phyloP scores from a whole-genome alignment of 2,797 vertebrate genomes.

The Melanogrammus aeglefinus region DNA sequence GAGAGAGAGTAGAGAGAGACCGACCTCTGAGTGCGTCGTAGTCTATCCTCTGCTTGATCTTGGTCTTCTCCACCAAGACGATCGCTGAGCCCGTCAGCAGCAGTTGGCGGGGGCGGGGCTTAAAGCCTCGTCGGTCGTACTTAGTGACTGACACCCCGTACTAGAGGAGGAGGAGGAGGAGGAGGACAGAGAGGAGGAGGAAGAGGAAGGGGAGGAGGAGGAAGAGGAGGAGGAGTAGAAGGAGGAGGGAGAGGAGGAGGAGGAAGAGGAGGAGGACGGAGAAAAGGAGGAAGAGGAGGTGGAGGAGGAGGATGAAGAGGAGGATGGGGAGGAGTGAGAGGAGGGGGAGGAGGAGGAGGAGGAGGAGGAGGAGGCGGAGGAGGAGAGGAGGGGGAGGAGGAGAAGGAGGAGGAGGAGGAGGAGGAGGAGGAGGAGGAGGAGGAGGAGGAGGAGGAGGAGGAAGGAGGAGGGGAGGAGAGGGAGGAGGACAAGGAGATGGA shows the following conservation, averaged over 20 bases:
- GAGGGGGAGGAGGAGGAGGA: background rate
- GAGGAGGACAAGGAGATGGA: no score
- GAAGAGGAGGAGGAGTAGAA: background rate
- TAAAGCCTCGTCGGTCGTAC: slow-evolving; percentile 93
- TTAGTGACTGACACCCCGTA: slow-evolving; percentile 91
- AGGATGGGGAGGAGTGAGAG: no score
- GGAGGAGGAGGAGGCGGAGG: background rate
- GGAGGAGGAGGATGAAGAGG: no score
- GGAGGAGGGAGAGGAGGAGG: background rate
- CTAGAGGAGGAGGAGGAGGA: slow-evolving; percentile 54
- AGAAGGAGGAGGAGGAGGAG: background rate
- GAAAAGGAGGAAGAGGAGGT: no score
- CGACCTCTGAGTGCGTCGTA: slow-evolving; percentile 84
- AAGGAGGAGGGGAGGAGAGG: no score
- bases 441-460: background rate
- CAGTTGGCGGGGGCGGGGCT: slow-evolving; percentile 86
- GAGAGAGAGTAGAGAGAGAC: background rate
- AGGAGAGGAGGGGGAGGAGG: background rate
- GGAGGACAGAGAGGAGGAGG: background rate
- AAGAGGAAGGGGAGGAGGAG: background rate
- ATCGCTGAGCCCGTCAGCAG: slow-evolving; percentile 81
- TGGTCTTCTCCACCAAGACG: slow-evolving; percentile 86
- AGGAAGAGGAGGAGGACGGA: background rate
- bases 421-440: background rate
- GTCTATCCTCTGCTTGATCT: slow-evolving; percentile 91